A percentile compares a stretch with the other conserved stretches of the same genome.
Evolutionary conservation across 2,888 invertebrate genomes (phyloP).

Genomic region (Tortrix viridana): DNA sequence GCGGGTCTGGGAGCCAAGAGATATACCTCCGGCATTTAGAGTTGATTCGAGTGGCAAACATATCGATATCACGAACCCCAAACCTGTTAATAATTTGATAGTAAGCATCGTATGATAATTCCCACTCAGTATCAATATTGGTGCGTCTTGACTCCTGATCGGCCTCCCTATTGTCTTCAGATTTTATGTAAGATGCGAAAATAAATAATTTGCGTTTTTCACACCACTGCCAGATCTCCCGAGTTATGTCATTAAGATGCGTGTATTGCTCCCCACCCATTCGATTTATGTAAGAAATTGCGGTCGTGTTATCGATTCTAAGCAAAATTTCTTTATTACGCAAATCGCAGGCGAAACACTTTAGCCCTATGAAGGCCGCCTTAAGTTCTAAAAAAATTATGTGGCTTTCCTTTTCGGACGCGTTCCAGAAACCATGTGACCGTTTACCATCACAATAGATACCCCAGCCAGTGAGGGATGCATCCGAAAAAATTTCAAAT

Average conservation of each 20-base stretch:
- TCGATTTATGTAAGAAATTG: no score
- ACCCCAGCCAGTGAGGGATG: constrained; percentile 44
- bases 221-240: constrained; percentile 10
- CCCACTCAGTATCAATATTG: constrained; percentile 15
- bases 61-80: constrained; percentile 13
- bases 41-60: constrained; percentile 12
- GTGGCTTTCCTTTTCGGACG: constrained; percentile 28
- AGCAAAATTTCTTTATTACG: constrained; percentile 38
- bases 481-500: constrained; percentile 40
- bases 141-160: constrained; percentile 25
- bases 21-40: constrained; percentile 11
- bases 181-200: neutral
- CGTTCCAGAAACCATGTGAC: constrained; percentile 37
- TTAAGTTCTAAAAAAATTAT: constrained; percentile 44
- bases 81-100: neutral
- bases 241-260: constrained; percentile 1
- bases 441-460: constrained; percentile 34
- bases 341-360: constrained; percentile 42
- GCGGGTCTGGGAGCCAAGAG: constrained; percentile 5
- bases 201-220: neutral
- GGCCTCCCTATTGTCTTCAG: constrained; percentile 14
- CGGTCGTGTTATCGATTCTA: constrained; percentile 44
- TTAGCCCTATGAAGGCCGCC: constrained; percentile 43
- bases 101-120: constrained; percentile 1
- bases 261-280: constrained; percentile 25